A percentile compares a stretch with the other conserved stretches of the same genome.
phyloP scores from a whole-genome alignment of 2,888 invertebrate species.

The Gortyna flavago region DNA sequence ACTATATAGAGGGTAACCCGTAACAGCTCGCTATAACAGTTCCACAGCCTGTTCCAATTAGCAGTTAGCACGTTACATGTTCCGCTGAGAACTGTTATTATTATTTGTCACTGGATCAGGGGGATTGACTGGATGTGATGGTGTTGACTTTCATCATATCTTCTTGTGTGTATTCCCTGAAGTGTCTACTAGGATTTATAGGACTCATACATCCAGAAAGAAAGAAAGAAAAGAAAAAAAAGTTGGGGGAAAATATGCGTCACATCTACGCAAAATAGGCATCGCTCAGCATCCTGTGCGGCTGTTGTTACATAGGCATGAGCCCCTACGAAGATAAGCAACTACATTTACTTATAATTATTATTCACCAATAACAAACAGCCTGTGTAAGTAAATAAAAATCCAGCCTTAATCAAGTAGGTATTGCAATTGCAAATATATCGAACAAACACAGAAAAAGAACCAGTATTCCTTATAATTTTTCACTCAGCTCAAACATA shows the following conservation, averaged over 20 bases:
- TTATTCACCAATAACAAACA: too few species aligned
- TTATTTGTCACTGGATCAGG: slow-evolving; percentile 33
- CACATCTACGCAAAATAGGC: too few species aligned
- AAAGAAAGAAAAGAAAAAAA: too few species aligned
- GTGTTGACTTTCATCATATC: not conserved
- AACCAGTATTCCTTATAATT: slow-evolving; percentile 35
- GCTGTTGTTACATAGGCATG: too few species aligned
- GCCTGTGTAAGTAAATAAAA: not conserved
- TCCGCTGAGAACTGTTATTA: slow-evolving; percentile 48
- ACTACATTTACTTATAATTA: too few species aligned
- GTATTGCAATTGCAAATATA: not conserved
- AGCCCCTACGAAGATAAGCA: too few species aligned
- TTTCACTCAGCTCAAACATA: slow-evolving; percentile 21
- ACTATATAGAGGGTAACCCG: slow-evolving; percentile 23
- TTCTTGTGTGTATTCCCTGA: slow-evolving; percentile 4
- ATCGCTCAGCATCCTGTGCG: too few species aligned
- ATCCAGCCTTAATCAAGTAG: not conserved
- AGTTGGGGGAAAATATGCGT: too few species aligned
- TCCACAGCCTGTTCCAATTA: slow-evolving; percentile 63
- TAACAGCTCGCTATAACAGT: slow-evolving; percentile 63
- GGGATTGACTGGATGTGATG: slow-evolving; percentile 13
- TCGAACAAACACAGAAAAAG: slow-evolving; percentile 12
- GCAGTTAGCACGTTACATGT: slow-evolving; percentile 65
- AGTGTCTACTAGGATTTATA: not conserved
- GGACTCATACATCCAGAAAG: not conserved